phyloP scores from a whole-genome alignment of 37 sponge, comb jelly and placozoan species.

The Tethya wilhelma region DNA sequence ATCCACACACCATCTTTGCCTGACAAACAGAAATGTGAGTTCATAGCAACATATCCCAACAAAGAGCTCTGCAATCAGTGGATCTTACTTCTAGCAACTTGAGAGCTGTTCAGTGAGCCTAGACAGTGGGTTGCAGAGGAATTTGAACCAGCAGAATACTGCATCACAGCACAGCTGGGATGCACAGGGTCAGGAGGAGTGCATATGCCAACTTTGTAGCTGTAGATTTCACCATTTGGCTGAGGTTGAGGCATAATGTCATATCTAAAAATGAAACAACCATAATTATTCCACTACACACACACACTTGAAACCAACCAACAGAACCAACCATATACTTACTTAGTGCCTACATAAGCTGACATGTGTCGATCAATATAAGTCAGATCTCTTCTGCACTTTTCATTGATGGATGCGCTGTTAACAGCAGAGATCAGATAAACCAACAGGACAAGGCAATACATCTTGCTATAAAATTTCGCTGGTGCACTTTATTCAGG shows the following conservation, averaged over 20 bases:
- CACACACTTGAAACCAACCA: too few relatives aligned
- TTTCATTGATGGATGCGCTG: background rate
- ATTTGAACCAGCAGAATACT: constrained; percentile 18
- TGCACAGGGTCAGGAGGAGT: background rate
- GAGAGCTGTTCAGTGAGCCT: constrained; percentile 13
- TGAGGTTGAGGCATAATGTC: background rate
- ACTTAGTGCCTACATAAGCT: constrained; percentile 33
- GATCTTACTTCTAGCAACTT: constrained; percentile 59
- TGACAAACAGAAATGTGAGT: too few relatives aligned
- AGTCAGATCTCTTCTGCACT: constrained; percentile 5
- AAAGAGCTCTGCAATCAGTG: too few relatives aligned
- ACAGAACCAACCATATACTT: background rate
- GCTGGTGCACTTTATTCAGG: too few relatives aligned
- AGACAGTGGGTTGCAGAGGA: constrained; percentile 16
- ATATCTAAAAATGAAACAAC: background rate
- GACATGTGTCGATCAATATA: constrained; percentile 29
- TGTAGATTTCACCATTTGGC: constrained; percentile 5
- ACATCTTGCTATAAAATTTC: too few relatives aligned
- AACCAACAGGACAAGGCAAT: background rate
- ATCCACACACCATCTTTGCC: constrained; percentile 60
- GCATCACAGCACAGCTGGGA: constrained; percentile 44
- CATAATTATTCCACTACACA: background rate
- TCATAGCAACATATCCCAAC: too few relatives aligned
- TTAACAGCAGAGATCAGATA: background rate
- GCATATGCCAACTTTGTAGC: constrained; percentile 58